Conservation (phyloP, 2,113 vertebrate genomes). For the Xiphophorus hellerii region DNA sequence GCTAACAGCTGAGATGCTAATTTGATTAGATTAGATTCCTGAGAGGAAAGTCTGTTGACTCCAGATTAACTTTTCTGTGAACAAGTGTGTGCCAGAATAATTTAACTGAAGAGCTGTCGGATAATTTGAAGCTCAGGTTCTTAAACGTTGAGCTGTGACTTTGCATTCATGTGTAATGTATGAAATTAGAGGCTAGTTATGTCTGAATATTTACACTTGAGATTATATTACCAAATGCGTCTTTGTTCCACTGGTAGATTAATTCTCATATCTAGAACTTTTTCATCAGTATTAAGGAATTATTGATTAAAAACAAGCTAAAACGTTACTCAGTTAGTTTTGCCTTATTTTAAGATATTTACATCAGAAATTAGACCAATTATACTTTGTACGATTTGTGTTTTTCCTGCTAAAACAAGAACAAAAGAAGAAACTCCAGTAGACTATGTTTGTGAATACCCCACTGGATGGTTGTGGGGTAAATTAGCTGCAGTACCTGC, state of each 20-base stretch:
- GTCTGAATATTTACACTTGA: not conserved
- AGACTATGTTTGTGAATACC: too few relatives aligned
- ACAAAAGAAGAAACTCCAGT: too few relatives aligned
- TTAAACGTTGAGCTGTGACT: conserved; percentile 22
- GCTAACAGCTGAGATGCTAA: conserved; percentile 30
- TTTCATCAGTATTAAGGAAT: too few relatives aligned
- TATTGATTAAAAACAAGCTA: too few relatives aligned
- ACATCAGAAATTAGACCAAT: too few relatives aligned
- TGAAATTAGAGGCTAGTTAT: not conserved
- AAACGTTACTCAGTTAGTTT: too few relatives aligned
- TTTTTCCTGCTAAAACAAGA: too few relatives aligned
- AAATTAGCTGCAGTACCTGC: conserved; percentile 81
- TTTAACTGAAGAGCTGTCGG: conserved; percentile 17
- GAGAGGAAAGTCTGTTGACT: conserved; percentile 15
- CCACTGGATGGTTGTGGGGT: not conserved
- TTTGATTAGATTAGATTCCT: conserved; percentile 22
- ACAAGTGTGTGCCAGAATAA: conserved; percentile 23
- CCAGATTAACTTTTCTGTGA: conserved; percentile 18
- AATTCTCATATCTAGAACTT: too few relatives aligned
- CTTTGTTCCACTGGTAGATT: too few relatives aligned
- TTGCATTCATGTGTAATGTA: conserved; percentile 37
- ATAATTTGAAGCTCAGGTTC: conserved; percentile 39
- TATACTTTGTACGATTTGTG: too few relatives aligned
- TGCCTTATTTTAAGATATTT: too few relatives aligned
- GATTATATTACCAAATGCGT: too few relatives aligned